Evolutionary conservation across 2,113 vertebrate species (phyloP).

Genomic region (Albula glossodonta): DNA sequence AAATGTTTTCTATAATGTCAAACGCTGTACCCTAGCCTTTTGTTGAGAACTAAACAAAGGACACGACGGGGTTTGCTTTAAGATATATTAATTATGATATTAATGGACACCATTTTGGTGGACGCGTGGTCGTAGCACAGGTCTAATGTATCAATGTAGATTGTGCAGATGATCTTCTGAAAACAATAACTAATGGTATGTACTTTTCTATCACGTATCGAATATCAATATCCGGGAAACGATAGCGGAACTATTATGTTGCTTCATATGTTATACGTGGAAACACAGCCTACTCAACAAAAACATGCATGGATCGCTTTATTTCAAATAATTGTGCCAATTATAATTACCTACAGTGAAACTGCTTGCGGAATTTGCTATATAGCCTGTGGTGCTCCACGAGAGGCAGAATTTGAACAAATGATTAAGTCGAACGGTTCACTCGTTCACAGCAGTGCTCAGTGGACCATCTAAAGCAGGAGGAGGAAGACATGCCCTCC

Average conservation of each 20-base stretch:
- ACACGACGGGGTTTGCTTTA: too few species aligned
- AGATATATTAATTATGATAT: background rate
- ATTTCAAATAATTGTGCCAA: background rate
- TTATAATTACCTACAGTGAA: background rate
- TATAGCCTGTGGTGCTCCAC: background rate
- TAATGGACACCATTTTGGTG: background rate
- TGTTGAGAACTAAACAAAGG: too few species aligned
- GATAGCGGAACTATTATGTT: too few species aligned
- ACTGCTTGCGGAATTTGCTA: background rate
- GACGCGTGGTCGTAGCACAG: background rate
- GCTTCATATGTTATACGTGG: too few species aligned
- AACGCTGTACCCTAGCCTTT: too few species aligned
- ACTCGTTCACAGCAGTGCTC: background rate
- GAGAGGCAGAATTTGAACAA: background rate
- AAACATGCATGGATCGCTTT: background rate
- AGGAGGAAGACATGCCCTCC: slow-evolving; percentile 22
- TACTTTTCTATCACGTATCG: too few species aligned
- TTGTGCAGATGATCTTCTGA: too few species aligned
- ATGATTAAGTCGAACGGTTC: background rate
- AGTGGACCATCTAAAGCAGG: background rate
- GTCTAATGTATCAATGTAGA: too few species aligned
- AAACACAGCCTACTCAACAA: too few species aligned
- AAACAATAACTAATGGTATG: too few species aligned
- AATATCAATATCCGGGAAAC: too few species aligned
- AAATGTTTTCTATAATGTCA: too few species aligned